Evolutionary conservation across 1,140 invertebrate genomes (phyloP).

Genomic region (Drosophila guanche): DNA sequence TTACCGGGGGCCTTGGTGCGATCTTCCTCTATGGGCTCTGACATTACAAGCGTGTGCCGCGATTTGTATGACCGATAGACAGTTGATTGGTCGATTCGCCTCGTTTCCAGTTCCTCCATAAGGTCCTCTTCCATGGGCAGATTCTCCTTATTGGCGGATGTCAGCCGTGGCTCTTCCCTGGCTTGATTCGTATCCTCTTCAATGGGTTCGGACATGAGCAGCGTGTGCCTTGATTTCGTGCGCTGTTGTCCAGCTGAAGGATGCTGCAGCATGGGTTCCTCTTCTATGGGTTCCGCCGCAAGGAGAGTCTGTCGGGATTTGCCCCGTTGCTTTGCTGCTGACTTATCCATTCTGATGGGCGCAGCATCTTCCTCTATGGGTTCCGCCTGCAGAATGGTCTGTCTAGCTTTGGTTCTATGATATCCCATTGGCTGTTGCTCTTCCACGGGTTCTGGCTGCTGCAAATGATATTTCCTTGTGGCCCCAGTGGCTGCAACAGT

Average conservation of each 20-base stretch:
- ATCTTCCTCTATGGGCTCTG: too few relatives aligned
- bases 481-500: neutral
- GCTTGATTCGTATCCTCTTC: slow-evolving; percentile 8
- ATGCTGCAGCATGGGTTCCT: neutral
- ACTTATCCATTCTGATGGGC: neutral
- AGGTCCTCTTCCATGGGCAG: neutral
- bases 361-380: slow-evolving; percentile 11
- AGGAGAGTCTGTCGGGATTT: slow-evolving; percentile 2
- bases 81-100: too few relatives aligned
- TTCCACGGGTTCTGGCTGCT: too few relatives aligned
- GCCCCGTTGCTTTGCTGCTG: neutral
- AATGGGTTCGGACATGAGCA: slow-evolving; percentile 8
- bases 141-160: too few relatives aligned
- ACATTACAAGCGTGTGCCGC: too few relatives aligned
- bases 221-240: slow-evolving; percentile 12
- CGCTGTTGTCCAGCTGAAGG: neutral
- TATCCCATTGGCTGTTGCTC: neutral
- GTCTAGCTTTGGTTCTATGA: neutral
- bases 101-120: neutral
- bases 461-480: too few relatives aligned
- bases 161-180: too few relatives aligned
- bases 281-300: slow-evolving; percentile 3
- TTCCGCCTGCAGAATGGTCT: slow-evolving; percentile 1
- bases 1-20: neutral
- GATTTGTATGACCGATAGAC: too few relatives aligned